These are phyloP conservation scores for Zapus hudsonius DNA, from an alignment of 2,113 vertebrate genomes.

Conservation along the genomic window DNA sequence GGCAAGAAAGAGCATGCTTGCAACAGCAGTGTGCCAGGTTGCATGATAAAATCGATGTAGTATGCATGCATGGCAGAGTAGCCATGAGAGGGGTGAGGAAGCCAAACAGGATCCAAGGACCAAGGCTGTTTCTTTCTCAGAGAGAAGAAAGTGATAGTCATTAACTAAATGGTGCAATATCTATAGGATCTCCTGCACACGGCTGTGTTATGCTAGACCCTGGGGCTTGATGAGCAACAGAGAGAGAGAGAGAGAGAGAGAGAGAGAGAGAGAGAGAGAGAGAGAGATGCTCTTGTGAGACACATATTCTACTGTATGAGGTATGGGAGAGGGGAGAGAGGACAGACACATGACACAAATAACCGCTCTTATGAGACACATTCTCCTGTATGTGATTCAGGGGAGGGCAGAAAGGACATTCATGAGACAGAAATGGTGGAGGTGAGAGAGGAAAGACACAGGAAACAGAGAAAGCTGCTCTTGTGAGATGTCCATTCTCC, in stretches of 20 bases:
- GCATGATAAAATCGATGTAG: background rate
- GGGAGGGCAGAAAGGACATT: no score
- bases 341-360: background rate
- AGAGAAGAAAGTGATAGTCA: background rate
- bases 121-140: background rate
- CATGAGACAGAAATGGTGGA: no score
- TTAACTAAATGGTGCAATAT: background rate
- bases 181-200: background rate
- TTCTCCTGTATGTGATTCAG: background rate
- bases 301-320: background rate
- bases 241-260: no score
- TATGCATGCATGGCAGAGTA: background rate
- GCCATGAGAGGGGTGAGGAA: background rate
- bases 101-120: background rate
- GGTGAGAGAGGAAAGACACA: no score
- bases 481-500: background rate
- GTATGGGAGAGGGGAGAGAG: fast-evolving
- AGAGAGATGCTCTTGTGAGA: background rate
- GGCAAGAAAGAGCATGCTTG: background rate
- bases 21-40: background rate
- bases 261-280: no score
- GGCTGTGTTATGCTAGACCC: background rate
- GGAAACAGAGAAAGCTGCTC: no score
- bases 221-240: no score
- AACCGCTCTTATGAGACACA: background rate